phyloP scores from a whole-genome alignment of 2,797 vertebrate genomes.

The Phoxinus dragarum region DNA sequence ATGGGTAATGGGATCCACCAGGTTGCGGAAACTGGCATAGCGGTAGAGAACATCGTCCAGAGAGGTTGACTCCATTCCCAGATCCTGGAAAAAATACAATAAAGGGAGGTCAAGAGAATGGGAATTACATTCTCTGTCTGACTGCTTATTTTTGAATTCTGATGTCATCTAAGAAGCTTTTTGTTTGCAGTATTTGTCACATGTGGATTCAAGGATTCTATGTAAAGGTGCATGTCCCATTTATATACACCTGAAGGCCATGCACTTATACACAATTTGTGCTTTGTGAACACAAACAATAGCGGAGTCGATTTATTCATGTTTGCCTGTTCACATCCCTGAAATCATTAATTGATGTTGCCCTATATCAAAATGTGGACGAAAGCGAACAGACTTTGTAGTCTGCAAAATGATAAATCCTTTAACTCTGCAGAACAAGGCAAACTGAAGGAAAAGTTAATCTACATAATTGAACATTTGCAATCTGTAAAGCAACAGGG shows the following conservation, averaged over 20 bases:
- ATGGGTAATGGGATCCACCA: slow-evolving; percentile 98
- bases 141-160: not conserved
- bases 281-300: slow-evolving; percentile 7
- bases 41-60: slow-evolving; percentile 96
- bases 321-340: slow-evolving; percentile 1
- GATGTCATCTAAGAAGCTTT: not conserved
- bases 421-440: slow-evolving; percentile 25
- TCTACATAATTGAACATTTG: slow-evolving; percentile 42
- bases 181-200: not conserved
- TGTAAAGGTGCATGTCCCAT: not conserved
- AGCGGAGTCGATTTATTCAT: slow-evolving; percentile 32
- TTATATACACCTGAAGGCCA: not conserved
- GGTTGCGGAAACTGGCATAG: slow-evolving; percentile 97
- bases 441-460: slow-evolving; percentile 39
- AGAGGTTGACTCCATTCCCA: slow-evolving; percentile 98
- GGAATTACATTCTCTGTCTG: not conserved
- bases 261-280: not conserved
- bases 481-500: slow-evolving; percentile 51
- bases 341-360: not conserved
- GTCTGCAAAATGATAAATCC: not conserved
- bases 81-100: slow-evolving; percentile 80
- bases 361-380: not conserved
- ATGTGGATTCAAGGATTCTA: not conserved
- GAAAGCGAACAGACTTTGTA: not conserved
- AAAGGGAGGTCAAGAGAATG: slow-evolving; percentile 27